A percentile compares a stretch with the other conserved stretches of the same genome.
Conservation (phyloP, 2,888 invertebrate species). For the Drosophila anomelani region DNA sequence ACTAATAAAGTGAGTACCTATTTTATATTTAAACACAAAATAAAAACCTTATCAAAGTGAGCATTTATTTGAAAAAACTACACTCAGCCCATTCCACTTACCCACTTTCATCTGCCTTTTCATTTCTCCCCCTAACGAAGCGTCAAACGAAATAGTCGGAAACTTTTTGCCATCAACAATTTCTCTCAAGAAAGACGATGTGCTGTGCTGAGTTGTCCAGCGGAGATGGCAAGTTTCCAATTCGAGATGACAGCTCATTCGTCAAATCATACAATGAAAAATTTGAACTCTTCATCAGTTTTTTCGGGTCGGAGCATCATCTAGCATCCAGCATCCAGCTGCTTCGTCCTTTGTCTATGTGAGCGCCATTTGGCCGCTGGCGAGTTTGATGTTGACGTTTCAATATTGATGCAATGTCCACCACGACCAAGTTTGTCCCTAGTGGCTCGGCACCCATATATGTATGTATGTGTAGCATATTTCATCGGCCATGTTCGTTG, state of each 20-base stretch:
- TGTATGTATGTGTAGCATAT: slow-evolving; percentile 58
- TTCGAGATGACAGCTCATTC: slow-evolving; percentile 81
- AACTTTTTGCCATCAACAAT: slow-evolving; percentile 52
- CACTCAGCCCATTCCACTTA: slow-evolving; percentile 5
- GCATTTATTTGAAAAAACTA: slow-evolving; percentile 39
- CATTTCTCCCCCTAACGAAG: slow-evolving; percentile 59
- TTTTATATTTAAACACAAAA: not conserved
- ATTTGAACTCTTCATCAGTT: slow-evolving; percentile 82
- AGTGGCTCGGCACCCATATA: slow-evolving; percentile 17
- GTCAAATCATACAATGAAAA: slow-evolving; percentile 82
- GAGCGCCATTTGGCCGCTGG: slow-evolving; percentile 72
- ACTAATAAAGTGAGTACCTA: not conserved
- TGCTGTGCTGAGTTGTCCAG: slow-evolving; percentile 40
- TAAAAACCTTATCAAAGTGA: slow-evolving; percentile 19
- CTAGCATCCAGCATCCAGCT: slow-evolving; percentile 2
- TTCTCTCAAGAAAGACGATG: slow-evolving; percentile 56
- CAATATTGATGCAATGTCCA: slow-evolving; percentile 81
- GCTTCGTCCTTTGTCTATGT: slow-evolving; percentile 50
- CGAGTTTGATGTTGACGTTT: slow-evolving; percentile 80
- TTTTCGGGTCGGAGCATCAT: slow-evolving; percentile 63
- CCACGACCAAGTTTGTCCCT: slow-evolving; percentile 47
- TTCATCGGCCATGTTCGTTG: slow-evolving; percentile 76
- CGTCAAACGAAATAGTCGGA: slow-evolving; percentile 74
- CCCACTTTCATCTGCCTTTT: slow-evolving; percentile 32
- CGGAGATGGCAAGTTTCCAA: slow-evolving; percentile 62